phyloP scores from a whole-genome alignment of 2,797 vertebrate species.

The Coranthus polyacanthus region DNA sequence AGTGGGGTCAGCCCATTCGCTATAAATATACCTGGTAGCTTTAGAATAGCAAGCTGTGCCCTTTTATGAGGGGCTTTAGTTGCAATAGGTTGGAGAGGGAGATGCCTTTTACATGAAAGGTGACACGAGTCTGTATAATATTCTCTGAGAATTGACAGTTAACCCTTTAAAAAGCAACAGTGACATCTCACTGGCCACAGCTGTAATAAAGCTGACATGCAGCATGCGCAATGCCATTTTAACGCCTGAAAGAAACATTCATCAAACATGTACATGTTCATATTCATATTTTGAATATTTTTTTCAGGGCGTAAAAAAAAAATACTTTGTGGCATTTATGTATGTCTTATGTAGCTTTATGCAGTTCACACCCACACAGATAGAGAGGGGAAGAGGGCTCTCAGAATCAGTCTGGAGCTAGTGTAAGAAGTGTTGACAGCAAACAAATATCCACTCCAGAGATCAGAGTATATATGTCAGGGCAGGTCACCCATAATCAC shows the following conservation, averaged over 20 bases:
- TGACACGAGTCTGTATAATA: slow-evolving; percentile 41
- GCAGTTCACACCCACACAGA: slow-evolving; percentile 70
- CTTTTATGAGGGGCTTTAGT: slow-evolving; percentile 73
- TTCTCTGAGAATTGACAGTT: slow-evolving; percentile 56
- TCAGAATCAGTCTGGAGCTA: slow-evolving; percentile 50
- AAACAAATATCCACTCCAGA: slow-evolving; percentile 76
- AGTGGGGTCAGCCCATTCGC: slow-evolving; percentile 67
- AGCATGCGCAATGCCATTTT: slow-evolving; percentile 50
- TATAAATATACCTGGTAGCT: slow-evolving; percentile 75
- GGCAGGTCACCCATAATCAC: slow-evolving; percentile 82
- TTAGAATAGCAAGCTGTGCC: slow-evolving; percentile 76
- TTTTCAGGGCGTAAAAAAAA: slow-evolving; percentile 27
- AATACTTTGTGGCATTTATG: slow-evolving; percentile 26
- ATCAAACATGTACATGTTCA: slow-evolving; percentile 24
- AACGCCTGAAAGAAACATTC: slow-evolving; percentile 50
- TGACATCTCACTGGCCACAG: slow-evolving; percentile 56
- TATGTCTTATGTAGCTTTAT: slow-evolving; percentile 64
- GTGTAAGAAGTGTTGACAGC: slow-evolving; percentile 64
- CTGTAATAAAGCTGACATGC: slow-evolving; percentile 62
- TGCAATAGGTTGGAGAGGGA: slow-evolving; percentile 39
- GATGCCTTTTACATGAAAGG: slow-evolving; percentile 54
- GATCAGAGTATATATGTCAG: slow-evolving; percentile 65
- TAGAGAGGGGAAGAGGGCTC: slow-evolving; percentile 20
- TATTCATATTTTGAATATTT: slow-evolving; percentile 41
- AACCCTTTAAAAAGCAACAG: slow-evolving; percentile 44